Percentiles rank a stretch among this genome's conserved stretches.
These are phyloP conservation scores for Drosophila maculinotata DNA, from an alignment of 2,888 invertebrate species.

Conservation along the genomic window DNA sequence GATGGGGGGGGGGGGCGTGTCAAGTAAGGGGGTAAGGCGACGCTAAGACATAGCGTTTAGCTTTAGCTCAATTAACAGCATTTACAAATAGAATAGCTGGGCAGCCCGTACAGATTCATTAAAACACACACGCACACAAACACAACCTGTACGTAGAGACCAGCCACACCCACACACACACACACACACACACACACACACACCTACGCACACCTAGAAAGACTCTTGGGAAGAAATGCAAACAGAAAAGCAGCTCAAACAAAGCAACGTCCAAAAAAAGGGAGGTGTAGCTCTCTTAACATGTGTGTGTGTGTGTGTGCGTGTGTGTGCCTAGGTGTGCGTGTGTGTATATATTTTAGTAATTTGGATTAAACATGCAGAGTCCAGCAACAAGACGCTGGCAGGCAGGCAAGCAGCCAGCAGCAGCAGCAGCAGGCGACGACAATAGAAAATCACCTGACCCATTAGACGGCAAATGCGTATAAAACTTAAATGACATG, in stretches of 20 bases:
- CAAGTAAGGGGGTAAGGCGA: conserved; percentile 24
- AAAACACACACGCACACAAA: conserved; percentile 46
- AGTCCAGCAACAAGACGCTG: conserved; percentile 37
- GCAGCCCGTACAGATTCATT: conserved; percentile 71
- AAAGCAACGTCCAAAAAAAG: conserved; percentile 26
- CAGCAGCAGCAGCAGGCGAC: too few species aligned
- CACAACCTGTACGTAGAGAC: conserved; percentile 18
- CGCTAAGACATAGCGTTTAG: conserved; percentile 62
- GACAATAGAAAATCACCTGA: conserved; percentile 80
- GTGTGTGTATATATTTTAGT: conserved; percentile 64
- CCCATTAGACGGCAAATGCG: conserved; percentile 69
- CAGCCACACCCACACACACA: conserved; percentile 36
- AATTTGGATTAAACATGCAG: conserved; percentile 80
- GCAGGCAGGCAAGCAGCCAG: conserved; percentile 13
- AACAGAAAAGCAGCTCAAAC: conserved; percentile 50
- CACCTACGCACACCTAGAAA: conserved; percentile 13
- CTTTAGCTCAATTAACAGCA: conserved; percentile 77
- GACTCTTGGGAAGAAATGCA: conserved; percentile 15
- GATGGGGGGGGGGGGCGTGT: neutral
- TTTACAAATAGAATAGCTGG: conserved; percentile 65
- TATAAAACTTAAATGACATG: conserved; percentile 61
- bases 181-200: conserved; percentile 20
- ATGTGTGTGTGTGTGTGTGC: conserved; percentile 11
- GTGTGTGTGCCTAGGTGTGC: conserved; percentile 19
- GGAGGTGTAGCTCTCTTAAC: conserved; percentile 1